Conservation (phyloP, 2,797 vertebrate species). For the Intellagama lesueurii region DNA sequence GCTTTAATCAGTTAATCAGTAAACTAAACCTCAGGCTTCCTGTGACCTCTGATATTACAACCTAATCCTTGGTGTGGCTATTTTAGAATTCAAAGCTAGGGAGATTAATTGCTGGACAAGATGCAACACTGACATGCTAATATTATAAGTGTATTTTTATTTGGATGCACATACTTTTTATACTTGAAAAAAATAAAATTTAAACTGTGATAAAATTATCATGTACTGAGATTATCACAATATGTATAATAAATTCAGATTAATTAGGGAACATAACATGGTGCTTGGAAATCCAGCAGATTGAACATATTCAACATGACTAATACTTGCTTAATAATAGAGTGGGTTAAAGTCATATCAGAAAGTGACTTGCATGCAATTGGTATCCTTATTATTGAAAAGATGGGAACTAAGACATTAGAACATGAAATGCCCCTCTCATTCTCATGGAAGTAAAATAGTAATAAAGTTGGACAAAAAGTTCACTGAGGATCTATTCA, state of each 20-base stretch:
- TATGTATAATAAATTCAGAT: not conserved
- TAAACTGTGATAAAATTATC: not conserved
- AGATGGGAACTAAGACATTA: not conserved
- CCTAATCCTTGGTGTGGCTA: not conserved
- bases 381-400: not conserved
- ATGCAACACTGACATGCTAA: not conserved
- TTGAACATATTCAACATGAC: not conserved
- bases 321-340: slow-evolving; percentile 2
- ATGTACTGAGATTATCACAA: not conserved
- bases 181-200: not conserved
- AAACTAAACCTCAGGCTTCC: not conserved
- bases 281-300: not conserved
- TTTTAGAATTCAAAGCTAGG: not conserved
- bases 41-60: not conserved
- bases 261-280: not conserved
- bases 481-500: not conserved
- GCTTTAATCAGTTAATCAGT: no score
- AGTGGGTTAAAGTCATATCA: slow-evolving; percentile 1
- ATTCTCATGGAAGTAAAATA: not conserved
- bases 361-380: not conserved
- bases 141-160: not conserved
- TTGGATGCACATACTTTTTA: not conserved
- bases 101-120: no score
- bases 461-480: not conserved
- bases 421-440: not conserved